Conservation (phyloP, 2,797 vertebrate species). For the Oreortyx pictus region DNA sequence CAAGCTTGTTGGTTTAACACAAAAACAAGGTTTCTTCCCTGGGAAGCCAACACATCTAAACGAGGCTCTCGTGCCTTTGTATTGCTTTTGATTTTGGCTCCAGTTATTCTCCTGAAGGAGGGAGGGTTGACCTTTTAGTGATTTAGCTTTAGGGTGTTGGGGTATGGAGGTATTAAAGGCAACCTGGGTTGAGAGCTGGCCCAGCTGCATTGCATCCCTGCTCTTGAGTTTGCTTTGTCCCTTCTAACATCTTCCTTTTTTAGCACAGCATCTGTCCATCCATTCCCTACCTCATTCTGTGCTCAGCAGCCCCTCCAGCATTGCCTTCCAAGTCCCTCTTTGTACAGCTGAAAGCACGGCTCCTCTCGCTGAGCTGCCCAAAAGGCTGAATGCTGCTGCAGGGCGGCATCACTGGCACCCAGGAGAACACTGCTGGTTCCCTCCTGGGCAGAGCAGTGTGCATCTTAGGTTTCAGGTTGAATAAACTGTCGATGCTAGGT, state of each 20-base stretch:
- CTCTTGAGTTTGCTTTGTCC: neutral
- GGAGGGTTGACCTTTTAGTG: neutral
- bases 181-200: neutral
- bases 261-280: neutral
- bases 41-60: neutral
- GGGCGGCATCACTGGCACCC: neutral
- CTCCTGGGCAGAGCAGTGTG: neutral
- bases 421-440: neutral
- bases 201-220: neutral
- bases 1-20: neutral
- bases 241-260: neutral
- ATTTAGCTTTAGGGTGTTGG: neutral
- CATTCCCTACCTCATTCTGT: neutral
- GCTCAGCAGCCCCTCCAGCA: neutral
- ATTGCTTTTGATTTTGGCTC: neutral
- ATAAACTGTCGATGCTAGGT: neutral
- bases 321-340: rapidly evolving
- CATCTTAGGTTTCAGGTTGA: neutral
- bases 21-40: neutral
- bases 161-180: neutral
- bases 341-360: neutral
- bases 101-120: neutral
- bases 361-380: neutral
- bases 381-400: neutral
- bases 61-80: rapidly evolving